Percentiles rank a stretch among this genome's conserved stretches.
Conservation (phyloP, 53 echinoderm and acorn worm genomes). For the Temnopleurus reevesii region DNA sequence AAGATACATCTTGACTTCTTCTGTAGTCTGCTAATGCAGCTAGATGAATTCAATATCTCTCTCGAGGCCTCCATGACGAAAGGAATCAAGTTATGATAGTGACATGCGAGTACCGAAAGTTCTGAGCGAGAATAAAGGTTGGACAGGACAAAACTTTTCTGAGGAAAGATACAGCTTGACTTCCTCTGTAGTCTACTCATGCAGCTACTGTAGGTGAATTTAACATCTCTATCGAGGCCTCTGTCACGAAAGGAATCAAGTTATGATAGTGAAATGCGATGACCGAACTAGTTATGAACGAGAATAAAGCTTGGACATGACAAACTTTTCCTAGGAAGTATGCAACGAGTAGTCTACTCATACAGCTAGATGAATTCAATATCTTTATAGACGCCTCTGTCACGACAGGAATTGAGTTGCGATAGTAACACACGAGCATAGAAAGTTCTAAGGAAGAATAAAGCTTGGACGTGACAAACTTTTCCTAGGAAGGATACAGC, state of each 20-base stretch:
- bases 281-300: not conserved
- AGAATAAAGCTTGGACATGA: not conserved
- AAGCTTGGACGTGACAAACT: not conserved
- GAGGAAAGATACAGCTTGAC: constrained; percentile 4
- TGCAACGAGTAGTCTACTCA: too few species aligned
- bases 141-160: not conserved
- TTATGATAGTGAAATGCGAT: not conserved
- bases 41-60: constrained; percentile 80
- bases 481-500: too few species aligned
- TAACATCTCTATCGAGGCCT: constrained; percentile 72
- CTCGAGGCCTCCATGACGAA: not conserved
- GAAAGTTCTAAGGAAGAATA: not conserved
- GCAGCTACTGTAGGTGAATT: constrained; percentile 96
- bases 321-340: too few species aligned
- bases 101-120: not conserved
- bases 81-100: constrained; percentile 56
- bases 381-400: not conserved
- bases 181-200: constrained; percentile 92
- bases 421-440: not conserved
- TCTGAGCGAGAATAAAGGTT: not conserved
- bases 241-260: constrained; percentile 27
- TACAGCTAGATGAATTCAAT: too few species aligned
- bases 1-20: constrained; percentile 65
- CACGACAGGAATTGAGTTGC: not conserved
- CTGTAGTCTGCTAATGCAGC: constrained; percentile 72